Percentiles rank a stretch among this genome's conserved stretches.
phyloP scores from a whole-genome alignment of 2,888 invertebrate genomes.

The Cantharis rustica region DNA sequence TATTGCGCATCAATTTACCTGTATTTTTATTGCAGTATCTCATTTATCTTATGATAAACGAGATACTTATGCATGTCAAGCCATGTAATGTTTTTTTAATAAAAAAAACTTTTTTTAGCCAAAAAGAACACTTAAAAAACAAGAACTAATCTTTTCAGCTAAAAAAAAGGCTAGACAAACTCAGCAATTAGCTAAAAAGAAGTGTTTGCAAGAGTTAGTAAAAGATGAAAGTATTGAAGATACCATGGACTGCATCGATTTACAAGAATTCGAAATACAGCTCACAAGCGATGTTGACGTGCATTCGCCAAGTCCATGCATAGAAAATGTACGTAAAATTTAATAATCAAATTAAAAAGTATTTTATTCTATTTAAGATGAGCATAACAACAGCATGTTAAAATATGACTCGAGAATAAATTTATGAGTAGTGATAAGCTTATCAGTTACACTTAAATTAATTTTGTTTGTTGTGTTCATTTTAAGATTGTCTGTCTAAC shows the following conservation, averaged over 20 bases:
- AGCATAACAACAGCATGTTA: background rate
- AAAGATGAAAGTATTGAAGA: background rate
- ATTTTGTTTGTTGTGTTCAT: background rate
- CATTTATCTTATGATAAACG: too few relatives aligned
- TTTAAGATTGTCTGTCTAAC: background rate
- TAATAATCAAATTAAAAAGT: background rate
- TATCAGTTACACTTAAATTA: constrained; percentile 1
- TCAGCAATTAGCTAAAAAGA: background rate
- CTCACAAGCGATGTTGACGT: background rate
- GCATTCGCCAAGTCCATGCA: too few relatives aligned
- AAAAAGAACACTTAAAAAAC: background rate
- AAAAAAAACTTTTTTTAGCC: background rate
- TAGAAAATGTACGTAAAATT: background rate
- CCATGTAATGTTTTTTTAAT: too few relatives aligned
- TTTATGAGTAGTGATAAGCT: background rate
- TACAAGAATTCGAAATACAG: background rate
- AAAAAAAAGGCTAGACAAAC: background rate
- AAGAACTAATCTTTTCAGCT: background rate
- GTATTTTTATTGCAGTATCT: too few relatives aligned
- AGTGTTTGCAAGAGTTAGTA: background rate
- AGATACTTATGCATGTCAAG: too few relatives aligned
- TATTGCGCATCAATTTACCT: too few relatives aligned
- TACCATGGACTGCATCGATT: background rate
- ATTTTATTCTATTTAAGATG: background rate
- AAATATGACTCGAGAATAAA: background rate